phyloP scores from a whole-genome alignment of 1,140 invertebrate genomes.

The Caligus rogercresseyi region DNA sequence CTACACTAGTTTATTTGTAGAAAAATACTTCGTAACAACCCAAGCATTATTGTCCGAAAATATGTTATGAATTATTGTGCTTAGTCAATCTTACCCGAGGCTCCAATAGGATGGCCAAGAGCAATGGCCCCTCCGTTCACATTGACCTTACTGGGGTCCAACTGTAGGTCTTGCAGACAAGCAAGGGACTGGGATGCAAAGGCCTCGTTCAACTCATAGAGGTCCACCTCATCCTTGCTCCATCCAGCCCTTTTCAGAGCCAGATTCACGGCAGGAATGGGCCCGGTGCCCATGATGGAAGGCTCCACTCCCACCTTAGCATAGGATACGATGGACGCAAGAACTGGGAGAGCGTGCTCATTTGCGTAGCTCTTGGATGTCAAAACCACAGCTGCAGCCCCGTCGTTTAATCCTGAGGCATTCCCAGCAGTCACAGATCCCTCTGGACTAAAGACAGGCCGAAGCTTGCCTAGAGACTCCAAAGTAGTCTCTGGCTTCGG shows the following conservation, averaged over 20 bases:
- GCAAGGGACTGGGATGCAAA: conserved; percentile 57
- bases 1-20: no score
- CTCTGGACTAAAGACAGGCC: conserved; percentile 43
- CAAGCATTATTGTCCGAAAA: no score
- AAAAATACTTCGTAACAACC: no score
- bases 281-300: conserved; percentile 47
- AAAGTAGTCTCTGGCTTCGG: conserved; percentile 41
- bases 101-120: conserved; percentile 73
- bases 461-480: conserved; percentile 41
- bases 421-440: conserved; percentile 50
- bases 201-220: conserved; percentile 74
- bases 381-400: conserved; percentile 58
- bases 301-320: conserved; percentile 50
- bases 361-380: conserved; percentile 39
- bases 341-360: conserved; percentile 32
- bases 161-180: conserved; percentile 40
- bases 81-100: conserved; percentile 39
- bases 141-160: conserved; percentile 52
- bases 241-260: conserved; percentile 48
- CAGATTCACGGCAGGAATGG: conserved; percentile 20
- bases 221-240: conserved; percentile 60
- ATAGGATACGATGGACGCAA: conserved; percentile 47
- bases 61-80: no score
- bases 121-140: conserved; percentile 69
- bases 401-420: conserved; percentile 66